Percentiles rank a stretch among this genome's conserved stretches.
phyloP scores from a whole-genome alignment of 2,888 invertebrate species.

The Eupelmus urozonus region DNA sequence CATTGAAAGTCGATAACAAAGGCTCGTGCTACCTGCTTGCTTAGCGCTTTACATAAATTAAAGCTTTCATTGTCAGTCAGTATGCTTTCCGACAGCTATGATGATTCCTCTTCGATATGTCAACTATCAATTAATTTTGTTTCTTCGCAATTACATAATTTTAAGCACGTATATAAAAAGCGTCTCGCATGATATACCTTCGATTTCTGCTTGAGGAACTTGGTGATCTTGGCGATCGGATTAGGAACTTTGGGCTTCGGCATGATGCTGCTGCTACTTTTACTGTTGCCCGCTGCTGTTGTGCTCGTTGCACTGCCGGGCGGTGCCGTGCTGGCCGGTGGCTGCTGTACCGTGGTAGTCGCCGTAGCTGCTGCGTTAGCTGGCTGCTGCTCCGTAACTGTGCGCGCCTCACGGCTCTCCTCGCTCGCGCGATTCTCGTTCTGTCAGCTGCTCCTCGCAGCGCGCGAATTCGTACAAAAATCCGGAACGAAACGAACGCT shows the following conservation, averaged over 20 bases:
- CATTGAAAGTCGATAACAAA: no score
- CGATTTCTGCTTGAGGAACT: constrained; percentile 77
- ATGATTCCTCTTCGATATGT: no score
- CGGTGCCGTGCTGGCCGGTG: constrained; percentile 2
- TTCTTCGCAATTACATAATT: not conserved
- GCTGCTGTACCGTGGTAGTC: not conserved
- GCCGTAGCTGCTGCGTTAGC: not conserved
- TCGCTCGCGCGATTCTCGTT: no score
- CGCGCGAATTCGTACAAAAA: no score
- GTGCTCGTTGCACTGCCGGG: not conserved
- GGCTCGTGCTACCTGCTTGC: no score
- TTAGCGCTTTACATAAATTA: not conserved
- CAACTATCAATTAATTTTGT: not conserved
- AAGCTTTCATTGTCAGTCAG: not conserved
- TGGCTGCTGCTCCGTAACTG: no score
- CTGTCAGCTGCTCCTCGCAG: no score
- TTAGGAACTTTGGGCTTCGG: constrained; percentile 76
- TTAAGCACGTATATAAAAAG: not conserved
- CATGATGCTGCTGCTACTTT: constrained; percentile 68
- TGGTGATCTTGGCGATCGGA: constrained; percentile 75
- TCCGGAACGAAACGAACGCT: no score
- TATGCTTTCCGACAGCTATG: not conserved
- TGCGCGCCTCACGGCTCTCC: no score
- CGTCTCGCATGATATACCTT: no score
- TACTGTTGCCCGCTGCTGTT: not conserved